Evolutionary conservation across 30 jellyfish, hydroid and myxozoan species (phyloP).

Genomic region (Turritopsis dohrnii): DNA sequence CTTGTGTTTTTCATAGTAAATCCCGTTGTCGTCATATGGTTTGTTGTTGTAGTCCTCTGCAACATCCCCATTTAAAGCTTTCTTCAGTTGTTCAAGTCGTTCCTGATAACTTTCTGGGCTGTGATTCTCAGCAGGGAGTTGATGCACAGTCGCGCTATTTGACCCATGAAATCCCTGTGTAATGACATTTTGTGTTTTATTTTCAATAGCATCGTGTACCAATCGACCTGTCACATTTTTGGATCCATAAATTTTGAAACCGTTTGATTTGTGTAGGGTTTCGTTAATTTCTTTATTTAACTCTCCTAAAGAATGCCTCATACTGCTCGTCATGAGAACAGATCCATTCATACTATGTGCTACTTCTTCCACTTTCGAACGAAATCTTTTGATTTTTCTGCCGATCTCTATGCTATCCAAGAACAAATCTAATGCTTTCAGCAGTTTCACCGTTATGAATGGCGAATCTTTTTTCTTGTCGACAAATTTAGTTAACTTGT

Average conservation of each 20-base stretch:
- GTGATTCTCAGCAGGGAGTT: neutral
- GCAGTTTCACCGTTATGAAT: slow-evolving; percentile 21
- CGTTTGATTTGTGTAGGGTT: slow-evolving; percentile 17
- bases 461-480: slow-evolving; percentile 11
- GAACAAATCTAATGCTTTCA: slow-evolving; percentile 27
- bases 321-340: slow-evolving; percentile 25
- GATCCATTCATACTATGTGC: slow-evolving; percentile 30
- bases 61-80: neutral
- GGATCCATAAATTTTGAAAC: neutral
- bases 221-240: neutral
- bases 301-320: slow-evolving; percentile 27
- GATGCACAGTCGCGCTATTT: neutral
- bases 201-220: neutral
- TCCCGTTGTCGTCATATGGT: neutral
- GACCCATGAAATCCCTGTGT: neutral
- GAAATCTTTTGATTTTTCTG: slow-evolving; percentile 26
- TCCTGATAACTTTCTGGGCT: neutral
- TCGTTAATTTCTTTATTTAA: slow-evolving; percentile 29
- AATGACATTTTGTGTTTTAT: neutral
- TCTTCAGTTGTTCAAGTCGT: neutral
- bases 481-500: neutral
- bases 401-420: slow-evolving; percentile 37
- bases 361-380: slow-evolving; percentile 28
- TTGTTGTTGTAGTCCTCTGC: neutral
- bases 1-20: neutral